These are phyloP conservation scores for Spermophilus dauricus DNA, from an alignment of 2,113 vertebrate species.

Conservation along the genomic window DNA sequence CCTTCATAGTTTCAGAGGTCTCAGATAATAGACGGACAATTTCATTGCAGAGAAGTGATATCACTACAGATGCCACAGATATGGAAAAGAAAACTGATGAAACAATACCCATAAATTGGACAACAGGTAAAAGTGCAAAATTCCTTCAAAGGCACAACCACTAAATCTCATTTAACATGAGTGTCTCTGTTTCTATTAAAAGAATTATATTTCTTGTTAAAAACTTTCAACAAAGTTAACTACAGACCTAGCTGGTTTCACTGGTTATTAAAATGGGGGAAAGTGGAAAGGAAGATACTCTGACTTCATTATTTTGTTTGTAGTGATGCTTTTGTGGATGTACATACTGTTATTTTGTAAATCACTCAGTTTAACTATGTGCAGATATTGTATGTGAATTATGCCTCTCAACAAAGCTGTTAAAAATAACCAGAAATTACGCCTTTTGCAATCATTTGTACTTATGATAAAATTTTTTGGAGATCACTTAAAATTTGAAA, in stretches of 20 bases:
- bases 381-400: not conserved
- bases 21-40: too few relatives aligned
- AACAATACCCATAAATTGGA: not conserved
- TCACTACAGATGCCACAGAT: not conserved
- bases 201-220: not conserved
- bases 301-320: not conserved
- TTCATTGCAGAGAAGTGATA: not conserved
- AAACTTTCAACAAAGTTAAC: conserved; percentile 9
- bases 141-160: not conserved
- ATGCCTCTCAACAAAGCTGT: not conserved
- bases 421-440: conserved; percentile 25
- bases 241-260: not conserved
- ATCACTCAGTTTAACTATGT: not conserved
- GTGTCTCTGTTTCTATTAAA: not conserved
- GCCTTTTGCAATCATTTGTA: not conserved
- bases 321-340: not conserved
- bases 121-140: not conserved
- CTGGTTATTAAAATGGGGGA: too few relatives aligned
- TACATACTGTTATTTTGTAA: not conserved
- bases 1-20: too few relatives aligned
- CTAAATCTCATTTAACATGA: conserved; percentile 16
- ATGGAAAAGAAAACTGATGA: not conserved
- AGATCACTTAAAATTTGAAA: not conserved
- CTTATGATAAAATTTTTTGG: not conserved
- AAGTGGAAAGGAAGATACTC: not conserved